Evolutionary conservation across 1,140 invertebrate genomes (phyloP).

Genomic region (Drosophila saltans): DNA sequence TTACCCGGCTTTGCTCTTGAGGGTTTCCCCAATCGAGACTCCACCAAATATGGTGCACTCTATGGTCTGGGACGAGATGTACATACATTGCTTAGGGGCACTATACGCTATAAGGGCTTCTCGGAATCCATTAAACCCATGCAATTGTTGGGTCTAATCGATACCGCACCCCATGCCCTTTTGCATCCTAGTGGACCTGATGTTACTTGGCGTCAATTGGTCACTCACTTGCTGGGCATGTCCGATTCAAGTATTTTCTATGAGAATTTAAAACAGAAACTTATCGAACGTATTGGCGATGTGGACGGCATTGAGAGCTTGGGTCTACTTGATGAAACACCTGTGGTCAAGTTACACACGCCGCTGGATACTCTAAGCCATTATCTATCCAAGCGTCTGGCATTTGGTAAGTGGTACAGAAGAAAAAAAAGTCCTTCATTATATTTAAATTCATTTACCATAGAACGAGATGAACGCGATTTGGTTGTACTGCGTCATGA

Average conservation of each 20-base stretch:
- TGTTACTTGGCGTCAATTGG: conserved; percentile 96
- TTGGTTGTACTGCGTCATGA: conserved; percentile 97
- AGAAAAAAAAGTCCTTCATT: not conserved
- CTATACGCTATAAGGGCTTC: conserved; percentile 95
- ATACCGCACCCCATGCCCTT: conserved; percentile 92
- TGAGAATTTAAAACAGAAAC: conserved; percentile 94
- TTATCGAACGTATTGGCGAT: conserved; percentile 90
- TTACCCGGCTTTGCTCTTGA: conserved; percentile 98
- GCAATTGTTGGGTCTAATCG: conserved; percentile 94
- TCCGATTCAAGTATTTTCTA: conserved; percentile 94
- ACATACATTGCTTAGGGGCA: conserved; percentile 95
- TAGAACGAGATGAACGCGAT: conserved; percentile 92
- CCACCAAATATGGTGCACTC: conserved; percentile 92
- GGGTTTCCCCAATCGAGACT: conserved; percentile 97
- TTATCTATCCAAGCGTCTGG: conserved; percentile 94
- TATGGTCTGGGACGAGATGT: conserved; percentile 94
- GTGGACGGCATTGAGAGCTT: conserved; percentile 91
- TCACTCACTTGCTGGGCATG: conserved; percentile 93
- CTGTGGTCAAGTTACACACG: conserved; percentile 91
- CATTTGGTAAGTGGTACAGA: conserved; percentile 86
- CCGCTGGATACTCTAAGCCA: conserved; percentile 96
- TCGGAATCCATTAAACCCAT: conserved; percentile 93
- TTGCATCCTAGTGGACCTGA: conserved; percentile 97
- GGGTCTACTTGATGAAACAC: conserved; percentile 93
- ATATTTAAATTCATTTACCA: not conserved